Conservation (phyloP, 2,888 invertebrate genomes). For the Troglohyphantes excavatus region DNA sequence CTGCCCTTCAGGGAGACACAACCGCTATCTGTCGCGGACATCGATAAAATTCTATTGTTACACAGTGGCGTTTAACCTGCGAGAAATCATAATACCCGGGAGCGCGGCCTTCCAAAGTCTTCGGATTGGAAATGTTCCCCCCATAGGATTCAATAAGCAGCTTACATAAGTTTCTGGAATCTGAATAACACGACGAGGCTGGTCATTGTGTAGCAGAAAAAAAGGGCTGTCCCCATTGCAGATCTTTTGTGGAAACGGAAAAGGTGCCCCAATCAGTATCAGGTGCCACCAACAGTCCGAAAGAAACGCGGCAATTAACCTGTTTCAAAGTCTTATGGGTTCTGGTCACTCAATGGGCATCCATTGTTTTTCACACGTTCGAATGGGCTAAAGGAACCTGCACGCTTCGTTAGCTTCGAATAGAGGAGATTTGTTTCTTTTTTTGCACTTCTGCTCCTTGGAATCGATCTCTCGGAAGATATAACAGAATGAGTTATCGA, state of each 20-base stretch:
- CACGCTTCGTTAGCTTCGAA: conserved; percentile 65
- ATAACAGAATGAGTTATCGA: conserved; percentile 27
- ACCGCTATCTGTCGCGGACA: neutral
- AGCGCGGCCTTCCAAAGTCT: conserved; percentile 32
- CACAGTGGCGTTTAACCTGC: conserved; percentile 35
- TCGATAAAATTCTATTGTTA: conserved; percentile 49
- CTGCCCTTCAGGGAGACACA: neutral
- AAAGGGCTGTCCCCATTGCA: conserved; percentile 37
- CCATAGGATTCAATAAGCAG: conserved; percentile 43
- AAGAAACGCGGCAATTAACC: conserved; percentile 61
- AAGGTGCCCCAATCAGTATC: conserved; percentile 59
- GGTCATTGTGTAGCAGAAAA: conserved; percentile 6
- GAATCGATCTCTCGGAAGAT: conserved; percentile 12
- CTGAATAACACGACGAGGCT: conserved; percentile 27
- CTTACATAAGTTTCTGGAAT: conserved; percentile 37
- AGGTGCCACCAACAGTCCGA: conserved; percentile 2
- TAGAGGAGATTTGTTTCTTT: conserved; percentile 34
- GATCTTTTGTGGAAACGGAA: conserved; percentile 67
- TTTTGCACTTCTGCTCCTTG: neutral
- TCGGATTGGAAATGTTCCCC: neutral
- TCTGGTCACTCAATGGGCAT: conserved; percentile 53
- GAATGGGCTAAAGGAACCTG: conserved; percentile 40
- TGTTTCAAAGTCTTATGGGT: conserved; percentile 56
- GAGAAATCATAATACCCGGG: conserved; percentile 11
- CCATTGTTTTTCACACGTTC: conserved; percentile 67